Evolutionary conservation across 2,888 invertebrate species (phyloP), one percentile per base, ranked within the genome.

Genomic region (Rhingia campestris): DNA sequence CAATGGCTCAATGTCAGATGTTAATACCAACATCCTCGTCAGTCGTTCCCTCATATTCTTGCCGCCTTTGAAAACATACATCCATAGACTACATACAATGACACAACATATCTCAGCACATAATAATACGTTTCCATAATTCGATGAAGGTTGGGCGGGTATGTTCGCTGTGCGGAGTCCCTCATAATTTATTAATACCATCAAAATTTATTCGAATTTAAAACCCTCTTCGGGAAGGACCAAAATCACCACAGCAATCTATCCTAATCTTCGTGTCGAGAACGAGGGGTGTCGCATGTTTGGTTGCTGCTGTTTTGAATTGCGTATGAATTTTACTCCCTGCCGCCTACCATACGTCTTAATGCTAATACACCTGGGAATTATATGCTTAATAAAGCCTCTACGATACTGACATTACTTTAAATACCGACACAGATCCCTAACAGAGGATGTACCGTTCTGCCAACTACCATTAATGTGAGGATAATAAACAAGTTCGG

Each of bases 131-230:
- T 70, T 72, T 61, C 76, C 76, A 72, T 76, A 67, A 76, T 77
- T 82, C 77, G 66, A 77, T 79, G 72, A 67, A 59, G 33, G 14
- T 56, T 81, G 54, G 6, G 47, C 7, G 22, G 9, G 37, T 14
- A 30, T 7, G 5, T 3, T 39, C 22, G 32, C 22, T 63, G 35
- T 47, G 7, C 3, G 53, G 30, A 63, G 67, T 59, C 64, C 53
- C 67, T 73, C 69, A 49, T 49, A 69, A 79, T 82, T 79, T 82
- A 82, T 82, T 67, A 74, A 82, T 79, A 53, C 58, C 63, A 82
- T 82, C 53, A 79, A 82, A 79, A 74, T 79, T 56, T 82, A 82
- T 79, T 77, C 67, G 67, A 45, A 82, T 82, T 82, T 82, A 67
- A 82, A 64, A 73, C 51, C 73, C 39, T 77, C 70, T 70, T 59